Conservation (phyloP, 2,888 invertebrate species). For the Gymnocheta viridis region DNA sequence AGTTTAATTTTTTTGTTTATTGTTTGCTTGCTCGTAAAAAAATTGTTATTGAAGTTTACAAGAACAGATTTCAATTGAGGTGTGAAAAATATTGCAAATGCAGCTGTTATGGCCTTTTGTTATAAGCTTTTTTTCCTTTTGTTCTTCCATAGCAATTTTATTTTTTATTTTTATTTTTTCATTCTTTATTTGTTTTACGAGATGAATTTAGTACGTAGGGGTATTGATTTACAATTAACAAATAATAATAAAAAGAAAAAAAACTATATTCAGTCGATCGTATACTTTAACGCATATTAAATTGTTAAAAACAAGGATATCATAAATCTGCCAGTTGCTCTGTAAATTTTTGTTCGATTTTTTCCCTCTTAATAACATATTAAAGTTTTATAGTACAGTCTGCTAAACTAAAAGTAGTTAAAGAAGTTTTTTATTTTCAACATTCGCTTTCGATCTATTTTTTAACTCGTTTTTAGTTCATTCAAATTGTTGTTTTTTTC, state of each 20-base stretch:
- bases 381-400: conserved; percentile 46
- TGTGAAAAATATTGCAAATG: conserved; percentile 69
- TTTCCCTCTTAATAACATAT: conserved; percentile 1
- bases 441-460: conserved; percentile 24
- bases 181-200: conserved; percentile 57
- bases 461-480: conserved; percentile 7
- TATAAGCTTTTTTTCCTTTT: conserved; percentile 48
- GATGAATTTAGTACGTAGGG: conserved; percentile 68
- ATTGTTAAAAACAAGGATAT: conserved; percentile 37
- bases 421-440: conserved; percentile 27
- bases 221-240: conserved; percentile 68
- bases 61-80: conserved; percentile 72
- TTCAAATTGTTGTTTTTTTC: not conserved
- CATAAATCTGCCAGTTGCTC: conserved; percentile 52
- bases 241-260: conserved; percentile 29
- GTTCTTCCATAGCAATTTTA: conserved; percentile 46
- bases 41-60: conserved; percentile 67
- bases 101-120: conserved; percentile 71
- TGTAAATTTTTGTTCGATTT: conserved; percentile 31
- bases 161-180: conserved; percentile 24
- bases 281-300: conserved; percentile 40
- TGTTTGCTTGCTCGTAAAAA: conserved; percentile 46
- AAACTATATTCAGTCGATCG: conserved; percentile 4
- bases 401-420: conserved; percentile 45
- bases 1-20: conserved; percentile 39